Conservation (phyloP, 2,888 invertebrate species). For the Lampropteryx suffumata region DNA sequence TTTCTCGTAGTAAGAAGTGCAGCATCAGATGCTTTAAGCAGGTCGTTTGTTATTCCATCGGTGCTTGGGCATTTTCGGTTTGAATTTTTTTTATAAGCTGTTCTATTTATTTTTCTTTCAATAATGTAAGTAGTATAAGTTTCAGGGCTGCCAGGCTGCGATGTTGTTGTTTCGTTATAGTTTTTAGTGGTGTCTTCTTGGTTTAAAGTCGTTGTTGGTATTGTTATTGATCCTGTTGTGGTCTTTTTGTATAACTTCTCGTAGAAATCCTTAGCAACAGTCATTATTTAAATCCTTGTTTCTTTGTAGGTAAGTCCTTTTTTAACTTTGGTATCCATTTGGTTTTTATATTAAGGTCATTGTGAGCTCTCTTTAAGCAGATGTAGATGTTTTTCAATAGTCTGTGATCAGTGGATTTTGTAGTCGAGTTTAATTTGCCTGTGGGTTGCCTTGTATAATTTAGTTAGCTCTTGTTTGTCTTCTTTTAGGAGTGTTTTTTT, state of each 20-base stretch:
- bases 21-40: too few species aligned
- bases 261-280: conserved; percentile 1
- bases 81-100: not conserved
- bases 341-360: not conserved
- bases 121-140: not conserved
- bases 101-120: not conserved
- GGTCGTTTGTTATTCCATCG: conserved; percentile 5
- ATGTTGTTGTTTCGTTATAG: too few species aligned
- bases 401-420: too few species aligned
- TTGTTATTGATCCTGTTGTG: not conserved
- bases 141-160: too few species aligned
- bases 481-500: not conserved
- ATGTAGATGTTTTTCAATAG: conserved; percentile 5
- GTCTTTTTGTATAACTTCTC: not conserved
- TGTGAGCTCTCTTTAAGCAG: not conserved
- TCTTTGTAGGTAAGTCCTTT: not conserved
- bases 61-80: conserved; percentile 3
- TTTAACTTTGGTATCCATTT: conserved; percentile 6
- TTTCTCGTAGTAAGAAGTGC: too few species aligned
- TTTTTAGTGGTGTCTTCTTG: not conserved
- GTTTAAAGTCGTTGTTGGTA: too few species aligned
- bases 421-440: too few species aligned
- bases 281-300: not conserved
- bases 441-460: conserved; percentile 1
- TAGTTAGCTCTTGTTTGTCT: not conserved